A percentile compares a stretch with the other conserved stretches of the same genome.
Conservation (phyloP, 2,797 vertebrate species). For the Periophthalmus magnuspinnatus region DNA sequence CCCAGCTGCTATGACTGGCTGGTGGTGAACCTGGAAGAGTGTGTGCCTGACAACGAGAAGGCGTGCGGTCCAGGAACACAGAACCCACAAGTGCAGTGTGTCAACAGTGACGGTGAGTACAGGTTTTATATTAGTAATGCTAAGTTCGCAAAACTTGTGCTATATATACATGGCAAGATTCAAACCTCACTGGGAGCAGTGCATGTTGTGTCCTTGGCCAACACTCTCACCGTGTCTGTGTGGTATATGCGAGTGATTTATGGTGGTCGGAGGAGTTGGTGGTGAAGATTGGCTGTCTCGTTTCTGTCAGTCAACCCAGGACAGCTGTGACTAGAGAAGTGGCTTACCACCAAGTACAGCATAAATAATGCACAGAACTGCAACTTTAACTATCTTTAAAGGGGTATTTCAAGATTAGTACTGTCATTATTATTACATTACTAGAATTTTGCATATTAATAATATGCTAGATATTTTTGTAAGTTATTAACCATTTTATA, state of each 20-base stretch:
- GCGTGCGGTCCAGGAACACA: constrained; percentile 89
- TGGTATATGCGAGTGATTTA: neutral
- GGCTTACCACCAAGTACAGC: too few relatives aligned
- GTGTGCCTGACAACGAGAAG: constrained; percentile 88
- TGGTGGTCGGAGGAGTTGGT: neutral
- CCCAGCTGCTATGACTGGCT: constrained; percentile 94
- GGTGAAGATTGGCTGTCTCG: neutral
- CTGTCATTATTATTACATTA: too few relatives aligned
- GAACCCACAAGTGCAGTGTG: constrained; percentile 86
- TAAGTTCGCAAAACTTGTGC: neutral
- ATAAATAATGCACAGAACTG: too few relatives aligned
- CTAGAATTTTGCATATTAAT: too few relatives aligned
- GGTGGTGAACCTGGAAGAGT: constrained; percentile 83
- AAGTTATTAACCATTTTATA: too few relatives aligned
- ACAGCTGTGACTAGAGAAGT: too few relatives aligned
- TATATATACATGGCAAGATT: neutral
- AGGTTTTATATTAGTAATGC: neutral
- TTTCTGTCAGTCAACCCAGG: too few relatives aligned
- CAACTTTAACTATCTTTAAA: too few relatives aligned
- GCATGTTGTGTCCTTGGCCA: neutral
- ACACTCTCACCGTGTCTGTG: neutral
- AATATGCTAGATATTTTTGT: too few relatives aligned
- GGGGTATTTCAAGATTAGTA: too few relatives aligned
- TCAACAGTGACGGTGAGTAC: constrained; percentile 91
- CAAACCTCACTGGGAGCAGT: neutral